phyloP scores from a whole-genome alignment of 2,888 invertebrate genomes.

The Acronicta aceris region DNA sequence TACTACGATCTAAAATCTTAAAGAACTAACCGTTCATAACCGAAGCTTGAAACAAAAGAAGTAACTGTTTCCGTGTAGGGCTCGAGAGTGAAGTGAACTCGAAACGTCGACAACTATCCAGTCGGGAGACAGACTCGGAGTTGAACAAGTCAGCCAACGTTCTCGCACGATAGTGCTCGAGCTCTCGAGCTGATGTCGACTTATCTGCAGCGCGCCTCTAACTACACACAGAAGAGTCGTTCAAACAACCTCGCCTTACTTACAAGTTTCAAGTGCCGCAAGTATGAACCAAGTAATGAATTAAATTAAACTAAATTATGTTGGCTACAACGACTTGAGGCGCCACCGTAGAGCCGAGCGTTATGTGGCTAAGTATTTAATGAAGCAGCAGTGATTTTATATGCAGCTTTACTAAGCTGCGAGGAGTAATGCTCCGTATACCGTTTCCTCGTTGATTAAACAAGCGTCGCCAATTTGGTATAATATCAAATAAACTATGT shows the following conservation, averaged over 20 bases:
- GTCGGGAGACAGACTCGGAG: slow-evolving; percentile 58
- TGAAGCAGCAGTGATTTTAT: not conserved
- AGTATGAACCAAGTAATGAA: slow-evolving; percentile 38
- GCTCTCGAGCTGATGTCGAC: slow-evolving; percentile 62
- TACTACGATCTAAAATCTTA: slow-evolving; percentile 15
- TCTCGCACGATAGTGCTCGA: slow-evolving; percentile 61
- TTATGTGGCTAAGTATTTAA: not conserved
- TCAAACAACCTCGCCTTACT: slow-evolving; percentile 37
- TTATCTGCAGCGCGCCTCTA: slow-evolving; percentile 60
- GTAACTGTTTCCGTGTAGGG: slow-evolving; percentile 47
- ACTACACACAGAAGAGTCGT: slow-evolving; percentile 55
- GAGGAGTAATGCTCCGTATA: too few species aligned
- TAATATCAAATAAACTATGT: too few species aligned
- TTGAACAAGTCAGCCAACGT: slow-evolving; percentile 61
- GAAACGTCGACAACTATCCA: slow-evolving; percentile 56
- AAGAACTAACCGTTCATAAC: slow-evolving; percentile 55
- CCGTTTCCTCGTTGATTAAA: too few species aligned
- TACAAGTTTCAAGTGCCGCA: slow-evolving; percentile 39
- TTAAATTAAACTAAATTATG: slow-evolving; percentile 36
- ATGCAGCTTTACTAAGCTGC: too few species aligned
- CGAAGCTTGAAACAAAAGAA: slow-evolving; percentile 57
- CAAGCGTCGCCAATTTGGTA: too few species aligned
- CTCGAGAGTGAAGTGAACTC: slow-evolving; percentile 52
- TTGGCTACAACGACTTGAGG: slow-evolving; percentile 37
- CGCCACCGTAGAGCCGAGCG: not conserved